phyloP scores from a whole-genome alignment of 2,888 invertebrate genomes.

The Aspidiotus rigidus region DNA sequence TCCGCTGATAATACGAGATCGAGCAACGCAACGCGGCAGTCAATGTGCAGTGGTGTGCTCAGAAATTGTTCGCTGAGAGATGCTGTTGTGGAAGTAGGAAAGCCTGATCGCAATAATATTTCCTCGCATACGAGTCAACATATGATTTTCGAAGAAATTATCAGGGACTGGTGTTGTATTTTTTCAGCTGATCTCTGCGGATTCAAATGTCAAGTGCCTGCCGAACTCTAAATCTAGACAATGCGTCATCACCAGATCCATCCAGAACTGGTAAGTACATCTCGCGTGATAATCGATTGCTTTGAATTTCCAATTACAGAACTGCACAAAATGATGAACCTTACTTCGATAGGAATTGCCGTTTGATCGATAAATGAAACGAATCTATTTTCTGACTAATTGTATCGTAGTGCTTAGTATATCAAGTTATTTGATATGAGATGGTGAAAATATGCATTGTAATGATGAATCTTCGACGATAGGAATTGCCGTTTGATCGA shows the following conservation, averaged over 20 bases:
- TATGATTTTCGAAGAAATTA: too few species aligned
- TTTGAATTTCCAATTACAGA: not conserved
- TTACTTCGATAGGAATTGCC: conserved; percentile 10
- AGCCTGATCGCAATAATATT: too few species aligned
- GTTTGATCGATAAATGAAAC: conserved; percentile 13
- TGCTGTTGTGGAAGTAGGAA: too few species aligned
- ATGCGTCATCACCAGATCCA: conserved; percentile 14
- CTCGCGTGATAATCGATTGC: not conserved
- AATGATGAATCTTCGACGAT: conserved; percentile 7
- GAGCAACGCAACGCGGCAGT: too few species aligned
- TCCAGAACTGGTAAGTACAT: conserved; percentile 1
- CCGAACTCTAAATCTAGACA: conserved; percentile 19
- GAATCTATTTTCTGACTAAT: not conserved
- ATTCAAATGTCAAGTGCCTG: conserved; percentile 29
- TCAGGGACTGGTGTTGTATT: not conserved
- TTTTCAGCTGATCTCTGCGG: not conserved
- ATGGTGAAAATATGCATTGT: not conserved
- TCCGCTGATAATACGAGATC: too few species aligned
- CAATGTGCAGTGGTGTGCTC: too few species aligned
- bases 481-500: conserved; percentile 14
- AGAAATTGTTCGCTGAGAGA: too few species aligned
- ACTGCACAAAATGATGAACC: conserved; percentile 8
- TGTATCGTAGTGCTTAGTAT: not conserved
- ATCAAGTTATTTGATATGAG: not conserved
- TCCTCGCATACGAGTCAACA: too few species aligned